Conservation (phyloP, 2,797 vertebrate species). For the Parotocinclus haroldoi region DNA sequence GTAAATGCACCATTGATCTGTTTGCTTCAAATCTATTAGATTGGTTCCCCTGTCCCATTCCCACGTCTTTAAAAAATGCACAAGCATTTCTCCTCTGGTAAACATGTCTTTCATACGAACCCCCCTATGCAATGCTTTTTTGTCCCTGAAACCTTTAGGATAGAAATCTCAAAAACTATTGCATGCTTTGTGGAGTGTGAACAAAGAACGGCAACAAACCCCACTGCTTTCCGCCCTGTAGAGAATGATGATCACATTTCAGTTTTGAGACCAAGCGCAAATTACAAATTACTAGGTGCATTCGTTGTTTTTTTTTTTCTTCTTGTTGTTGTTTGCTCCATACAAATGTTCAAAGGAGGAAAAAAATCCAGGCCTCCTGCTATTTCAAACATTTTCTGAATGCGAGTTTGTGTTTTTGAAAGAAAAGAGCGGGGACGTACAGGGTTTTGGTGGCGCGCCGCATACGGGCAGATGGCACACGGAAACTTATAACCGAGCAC, state of each 20-base stretch:
- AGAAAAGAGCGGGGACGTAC: background rate
- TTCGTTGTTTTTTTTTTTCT: conserved; percentile 21
- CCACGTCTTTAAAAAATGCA: conserved; percentile 39
- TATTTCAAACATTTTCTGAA: conserved; percentile 14
- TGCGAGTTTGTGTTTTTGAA: too few relatives aligned
- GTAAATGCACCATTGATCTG: conserved; percentile 45
- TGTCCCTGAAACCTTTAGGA: conserved; percentile 51
- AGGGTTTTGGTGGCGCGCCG: conserved; percentile 40
- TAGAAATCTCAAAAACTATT: conserved; percentile 52
- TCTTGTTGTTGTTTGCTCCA: conserved; percentile 1
- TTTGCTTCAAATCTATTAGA: conserved; percentile 25
- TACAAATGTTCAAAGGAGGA: conserved; percentile 31
- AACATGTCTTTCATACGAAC: conserved; percentile 50
- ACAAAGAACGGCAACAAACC: conserved; percentile 38
- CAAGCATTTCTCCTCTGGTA: conserved; percentile 35
- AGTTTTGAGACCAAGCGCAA: conserved; percentile 30
- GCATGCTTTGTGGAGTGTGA: conserved; percentile 53
- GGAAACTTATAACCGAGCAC: background rate
- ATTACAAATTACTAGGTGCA: conserved; percentile 38
- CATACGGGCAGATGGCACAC: conserved; percentile 42
- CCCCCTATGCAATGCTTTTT: conserved; percentile 53
- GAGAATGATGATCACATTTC: conserved; percentile 50
- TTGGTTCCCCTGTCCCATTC: conserved; percentile 12
- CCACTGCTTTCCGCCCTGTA: conserved; percentile 54
- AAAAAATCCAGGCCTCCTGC: conserved; percentile 43